Conservation (phyloP, 2,888 invertebrate genomes). For the Diloba caeruleocephala region DNA sequence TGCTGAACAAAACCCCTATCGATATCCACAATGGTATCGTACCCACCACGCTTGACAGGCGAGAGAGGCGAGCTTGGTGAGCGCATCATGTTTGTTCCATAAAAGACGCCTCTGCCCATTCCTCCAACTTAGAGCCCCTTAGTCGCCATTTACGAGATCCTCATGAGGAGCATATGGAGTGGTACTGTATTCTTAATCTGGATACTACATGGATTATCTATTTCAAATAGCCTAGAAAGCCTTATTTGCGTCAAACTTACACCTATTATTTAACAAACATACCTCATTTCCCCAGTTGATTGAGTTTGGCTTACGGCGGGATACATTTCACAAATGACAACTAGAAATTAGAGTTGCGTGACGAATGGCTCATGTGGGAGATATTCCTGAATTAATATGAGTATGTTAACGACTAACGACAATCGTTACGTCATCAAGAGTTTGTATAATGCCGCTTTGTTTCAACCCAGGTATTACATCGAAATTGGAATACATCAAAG, state of each 20-base stretch:
- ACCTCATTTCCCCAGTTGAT: slow-evolving; percentile 14
- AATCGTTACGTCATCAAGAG: slow-evolving; percentile 9
- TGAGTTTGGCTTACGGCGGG: slow-evolving; percentile 2
- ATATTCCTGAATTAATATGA: slow-evolving; percentile 3
- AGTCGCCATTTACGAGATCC: no score
- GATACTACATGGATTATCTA: no score
- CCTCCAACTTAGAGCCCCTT: no score
- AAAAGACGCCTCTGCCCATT: no score
- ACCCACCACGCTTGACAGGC: no score
- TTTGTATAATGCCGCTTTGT: slow-evolving; percentile 10
- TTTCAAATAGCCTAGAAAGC: no score
- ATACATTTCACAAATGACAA: slow-evolving; percentile 21
- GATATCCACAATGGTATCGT: no score
- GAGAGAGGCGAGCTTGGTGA: no score
- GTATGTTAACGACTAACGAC: slow-evolving; percentile 10
- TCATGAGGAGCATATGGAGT: no score
- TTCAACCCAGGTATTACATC: slow-evolving; percentile 89
- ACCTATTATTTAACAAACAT: slow-evolving; percentile 3
- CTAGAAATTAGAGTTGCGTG: slow-evolving; percentile 15
- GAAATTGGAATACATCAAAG: slow-evolving; percentile 90
- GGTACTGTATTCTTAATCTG: no score
- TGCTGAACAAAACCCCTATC: no score
- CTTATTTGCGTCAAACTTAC: slow-evolving; percentile 8
- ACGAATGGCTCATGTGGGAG: slow-evolving; percentile 12
- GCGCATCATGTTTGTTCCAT: no score